A percentile compares a stretch with the other conserved stretches of the same genome.
These are phyloP conservation scores for Cebidichthys violaceus DNA, from an alignment of 2,113 vertebrate species.

Conservation along the genomic window DNA sequence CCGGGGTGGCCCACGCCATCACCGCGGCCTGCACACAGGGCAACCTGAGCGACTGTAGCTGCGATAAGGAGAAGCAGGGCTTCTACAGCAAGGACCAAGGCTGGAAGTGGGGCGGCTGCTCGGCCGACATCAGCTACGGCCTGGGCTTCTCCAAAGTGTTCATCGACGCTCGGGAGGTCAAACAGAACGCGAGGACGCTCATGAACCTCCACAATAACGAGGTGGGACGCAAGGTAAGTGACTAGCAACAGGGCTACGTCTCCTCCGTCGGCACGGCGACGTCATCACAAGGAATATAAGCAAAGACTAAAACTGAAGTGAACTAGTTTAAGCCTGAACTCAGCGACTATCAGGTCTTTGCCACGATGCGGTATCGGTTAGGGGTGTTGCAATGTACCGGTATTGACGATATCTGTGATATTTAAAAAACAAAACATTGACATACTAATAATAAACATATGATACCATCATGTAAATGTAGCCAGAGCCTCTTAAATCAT, in stretches of 20 bases:
- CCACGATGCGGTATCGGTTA: conserved; percentile 22
- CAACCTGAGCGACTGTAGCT: conserved; percentile 97
- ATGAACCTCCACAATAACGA: conserved; percentile 99
- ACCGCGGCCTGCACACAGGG: conserved; percentile 96
- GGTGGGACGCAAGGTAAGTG: conserved; percentile 93
- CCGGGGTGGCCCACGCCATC: conserved; percentile 95
- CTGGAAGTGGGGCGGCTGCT: conserved; percentile 99
- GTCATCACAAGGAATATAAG: neutral
- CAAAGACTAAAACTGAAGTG: neutral
- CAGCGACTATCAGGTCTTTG: conserved; percentile 16
- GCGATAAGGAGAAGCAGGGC: conserved; percentile 97
- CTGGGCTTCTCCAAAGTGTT: conserved; percentile 97
- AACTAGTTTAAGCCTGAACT: neutral
- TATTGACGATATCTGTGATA: neutral
- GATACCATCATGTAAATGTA: neutral
- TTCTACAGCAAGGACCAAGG: conserved; percentile 95
- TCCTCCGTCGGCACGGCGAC: neutral
- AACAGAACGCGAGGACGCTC: conserved; percentile 94
- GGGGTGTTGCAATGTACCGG: neutral
- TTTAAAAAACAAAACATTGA: too few relatives aligned
- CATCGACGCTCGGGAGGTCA: conserved; percentile 96
- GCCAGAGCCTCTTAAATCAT: too few relatives aligned
- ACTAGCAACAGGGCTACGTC: neutral
- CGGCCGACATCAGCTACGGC: conserved; percentile 95
- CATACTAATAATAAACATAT: neutral